Evolutionary conservation across 53 echinoderm and acorn worm genomes (phyloP), one percentile per base, ranked within the genome.

Genomic region (Antedon mediterranea): DNA sequence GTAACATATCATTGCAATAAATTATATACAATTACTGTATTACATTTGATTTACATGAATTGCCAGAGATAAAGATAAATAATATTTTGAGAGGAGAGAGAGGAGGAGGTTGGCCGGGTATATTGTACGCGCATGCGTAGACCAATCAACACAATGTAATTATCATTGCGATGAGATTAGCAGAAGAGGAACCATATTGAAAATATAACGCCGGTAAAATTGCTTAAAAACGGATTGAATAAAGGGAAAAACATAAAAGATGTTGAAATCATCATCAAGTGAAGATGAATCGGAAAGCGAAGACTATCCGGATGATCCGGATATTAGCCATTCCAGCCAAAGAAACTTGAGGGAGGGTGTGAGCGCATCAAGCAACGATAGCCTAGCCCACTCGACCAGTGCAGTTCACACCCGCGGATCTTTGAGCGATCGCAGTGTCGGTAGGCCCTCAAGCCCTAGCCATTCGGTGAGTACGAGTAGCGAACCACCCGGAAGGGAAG

Each of bases 201-300:
- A 57, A 23, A 57, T 13, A 57, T 18, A 57, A 57, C 11, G 23
- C 57, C 57, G 14, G 14, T 18, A 18, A 18, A 11, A 11, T 15
- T 18, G 23, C 9, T 2, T 6, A 2, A 57, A 57, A 11, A 57
- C 57, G 23, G 20, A 26, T 6, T 57, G 9, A 57, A 15, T 23
- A 57, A 57, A 57, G 57, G 13, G 57, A 18, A 57, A 15, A 18
- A 23, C 2, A 57, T 37, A 37, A 57, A 26, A 7, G 75, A 97
- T 97, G 97, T 89, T 92, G 74, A 90, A 92, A 73, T 92, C 92
- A 73, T 97, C 97, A 72, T 97, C 97, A 33, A 92, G 92, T 74
- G 97, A 97, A 73, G 92, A 97, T 80, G 89, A 89, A 71, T 97
- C 97, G 31, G 97, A 97, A 57, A 90, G 92, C 90, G 97, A 97